These are phyloP conservation scores for Macquaria australasica DNA, from an alignment of 2,113 vertebrate genomes.

Conservation along the genomic window DNA sequence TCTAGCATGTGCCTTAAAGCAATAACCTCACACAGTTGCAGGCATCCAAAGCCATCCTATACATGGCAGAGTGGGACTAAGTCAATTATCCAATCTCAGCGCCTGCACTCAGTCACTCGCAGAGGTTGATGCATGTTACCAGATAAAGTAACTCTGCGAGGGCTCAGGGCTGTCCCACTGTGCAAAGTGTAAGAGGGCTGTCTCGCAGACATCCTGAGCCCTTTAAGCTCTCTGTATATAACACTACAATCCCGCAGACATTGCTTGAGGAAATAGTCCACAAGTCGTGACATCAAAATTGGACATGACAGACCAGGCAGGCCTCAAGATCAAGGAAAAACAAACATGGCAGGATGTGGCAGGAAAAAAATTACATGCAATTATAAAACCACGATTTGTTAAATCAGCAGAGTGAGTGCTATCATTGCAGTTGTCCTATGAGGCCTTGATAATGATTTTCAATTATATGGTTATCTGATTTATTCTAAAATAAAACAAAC, in stretches of 20 bases:
- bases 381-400: not conserved
- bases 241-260: not conserved
- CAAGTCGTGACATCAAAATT: not conserved
- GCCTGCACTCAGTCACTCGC: constrained; percentile 2
- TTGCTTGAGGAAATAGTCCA: not conserved
- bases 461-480: constrained; percentile 6
- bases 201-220: constrained; percentile 1
- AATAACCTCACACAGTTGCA: constrained; percentile 23
- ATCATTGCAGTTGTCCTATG: not conserved
- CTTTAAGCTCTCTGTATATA: constrained; percentile 1
- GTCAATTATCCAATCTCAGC: constrained; percentile 22
- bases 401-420: not conserved
- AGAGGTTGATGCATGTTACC: not conserved
- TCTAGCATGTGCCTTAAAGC: constrained; percentile 41
- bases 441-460: not conserved
- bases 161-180: not conserved
- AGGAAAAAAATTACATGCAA: not conserved
- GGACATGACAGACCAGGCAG: not conserved
- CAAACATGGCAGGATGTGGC: not conserved
- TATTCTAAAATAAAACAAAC: not conserved
- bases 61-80: constrained; percentile 9
- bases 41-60: not conserved
- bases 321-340: not conserved
- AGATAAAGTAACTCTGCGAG: constrained; percentile 21
- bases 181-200: constrained; percentile 10